Evolutionary conservation across 2,797 vertebrate genomes (phyloP).

Genomic region (Oceanodroma leucorhoa): DNA sequence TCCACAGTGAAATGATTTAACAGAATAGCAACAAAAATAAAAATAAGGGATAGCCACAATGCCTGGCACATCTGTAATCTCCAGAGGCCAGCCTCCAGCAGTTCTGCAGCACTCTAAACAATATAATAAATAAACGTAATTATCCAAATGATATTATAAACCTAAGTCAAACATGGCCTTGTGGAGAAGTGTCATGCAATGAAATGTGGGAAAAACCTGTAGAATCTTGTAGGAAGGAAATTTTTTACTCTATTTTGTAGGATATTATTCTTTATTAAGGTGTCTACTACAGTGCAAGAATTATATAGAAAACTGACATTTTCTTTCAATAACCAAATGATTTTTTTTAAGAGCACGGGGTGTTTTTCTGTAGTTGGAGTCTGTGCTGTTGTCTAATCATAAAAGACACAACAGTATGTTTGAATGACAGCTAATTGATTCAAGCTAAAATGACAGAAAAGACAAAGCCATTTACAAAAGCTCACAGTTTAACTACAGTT

Average conservation of each 20-base stretch:
- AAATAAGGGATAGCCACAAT: not conserved
- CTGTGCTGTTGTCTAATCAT: not conserved
- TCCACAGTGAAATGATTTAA: not conserved
- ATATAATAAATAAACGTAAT: conserved; percentile 14
- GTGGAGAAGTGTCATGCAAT: not conserved
- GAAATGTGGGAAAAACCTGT: not conserved
- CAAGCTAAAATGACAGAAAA: not conserved
- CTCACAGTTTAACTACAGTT: not conserved
- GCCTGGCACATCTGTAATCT: not conserved
- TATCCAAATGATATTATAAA: not conserved
- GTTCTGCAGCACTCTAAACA: not conserved
- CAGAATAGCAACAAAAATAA: not conserved
- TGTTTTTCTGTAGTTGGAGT: not conserved
- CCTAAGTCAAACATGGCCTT: not conserved
- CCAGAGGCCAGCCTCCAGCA: not conserved
- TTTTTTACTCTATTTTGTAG: not conserved
- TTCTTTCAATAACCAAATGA: not conserved
- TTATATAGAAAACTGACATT: not conserved
- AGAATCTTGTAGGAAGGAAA: not conserved
- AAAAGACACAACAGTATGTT: not conserved
- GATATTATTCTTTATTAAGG: not conserved
- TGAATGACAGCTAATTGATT: not conserved
- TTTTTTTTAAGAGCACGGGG: not conserved
- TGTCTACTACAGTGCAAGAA: not conserved
- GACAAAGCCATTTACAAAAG: not conserved